These are phyloP conservation scores for Hyaena hyaena DNA, from an alignment of 2,113 vertebrate genomes.

Conservation along the genomic window DNA sequence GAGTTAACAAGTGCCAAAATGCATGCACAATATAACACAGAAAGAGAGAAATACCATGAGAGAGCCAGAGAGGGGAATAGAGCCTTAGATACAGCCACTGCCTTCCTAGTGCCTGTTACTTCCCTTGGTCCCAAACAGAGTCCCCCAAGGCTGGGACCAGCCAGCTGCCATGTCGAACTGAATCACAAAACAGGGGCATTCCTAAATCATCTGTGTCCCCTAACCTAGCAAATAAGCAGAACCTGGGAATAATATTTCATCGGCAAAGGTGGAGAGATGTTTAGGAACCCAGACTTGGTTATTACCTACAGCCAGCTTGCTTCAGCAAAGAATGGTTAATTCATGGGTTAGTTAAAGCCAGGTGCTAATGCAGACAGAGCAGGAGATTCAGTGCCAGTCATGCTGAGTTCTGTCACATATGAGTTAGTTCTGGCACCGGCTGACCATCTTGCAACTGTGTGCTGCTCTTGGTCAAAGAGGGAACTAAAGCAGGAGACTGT, in stretches of 20 bases:
- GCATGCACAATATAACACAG: neutral
- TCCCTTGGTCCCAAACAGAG: neutral
- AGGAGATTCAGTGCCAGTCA: neutral
- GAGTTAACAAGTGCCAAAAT: slow-evolving; percentile 30
- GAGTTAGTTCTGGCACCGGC: neutral
- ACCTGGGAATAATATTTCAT: neutral
- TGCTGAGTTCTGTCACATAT: neutral
- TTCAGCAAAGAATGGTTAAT: slow-evolving; percentile 34
- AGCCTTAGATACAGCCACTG: neutral
- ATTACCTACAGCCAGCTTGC: neutral
- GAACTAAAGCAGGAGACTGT: neutral
- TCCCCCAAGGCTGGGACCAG: neutral
- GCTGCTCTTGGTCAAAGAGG: neutral
- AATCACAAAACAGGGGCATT: slow-evolving; percentile 6
- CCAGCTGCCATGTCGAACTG: neutral
- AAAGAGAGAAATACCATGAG: neutral
- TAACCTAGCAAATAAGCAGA: neutral
- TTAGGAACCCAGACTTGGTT: slow-evolving; percentile 18
- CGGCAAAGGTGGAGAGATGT: neutral
- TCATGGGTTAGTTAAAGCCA: neutral
- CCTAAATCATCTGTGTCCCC: neutral
- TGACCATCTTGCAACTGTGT: neutral
- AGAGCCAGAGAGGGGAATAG: neutral
- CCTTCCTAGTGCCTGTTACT: neutral
- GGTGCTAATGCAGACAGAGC: slow-evolving; percentile 33